These are phyloP conservation scores for Sander lucioperca DNA, from an alignment of 2,113 vertebrate genomes.

Conservation along the genomic window DNA sequence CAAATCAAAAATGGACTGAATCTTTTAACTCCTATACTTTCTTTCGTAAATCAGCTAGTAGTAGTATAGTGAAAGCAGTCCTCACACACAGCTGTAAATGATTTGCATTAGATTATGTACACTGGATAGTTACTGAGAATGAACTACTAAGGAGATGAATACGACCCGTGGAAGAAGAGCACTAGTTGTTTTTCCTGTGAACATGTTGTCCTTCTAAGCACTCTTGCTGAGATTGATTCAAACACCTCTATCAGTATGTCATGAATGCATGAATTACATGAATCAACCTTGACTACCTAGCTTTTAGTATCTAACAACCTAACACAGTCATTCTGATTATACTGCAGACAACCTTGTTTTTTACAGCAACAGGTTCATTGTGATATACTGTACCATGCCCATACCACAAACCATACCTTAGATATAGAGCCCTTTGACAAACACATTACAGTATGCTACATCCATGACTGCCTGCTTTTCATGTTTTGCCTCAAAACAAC, in stretches of 20 bases:
- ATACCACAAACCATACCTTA: conserved; percentile 21
- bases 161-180: conserved; percentile 13
- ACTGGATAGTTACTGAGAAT: conserved; percentile 31
- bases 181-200: conserved; percentile 11
- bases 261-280: too few relatives aligned
- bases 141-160: conserved; percentile 29
- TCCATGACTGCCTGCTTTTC: conserved; percentile 54
- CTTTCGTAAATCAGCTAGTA: background rate
- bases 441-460: conserved; percentile 60
- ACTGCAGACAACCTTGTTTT: conserved; percentile 36
- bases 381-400: conserved; percentile 35
- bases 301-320: conserved; percentile 21
- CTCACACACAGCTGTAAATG: conserved; percentile 28
- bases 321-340: conserved; percentile 48
- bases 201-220: conserved; percentile 17
- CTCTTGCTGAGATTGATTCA: conserved; percentile 19
- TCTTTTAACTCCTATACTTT: background rate
- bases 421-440: conserved; percentile 67
- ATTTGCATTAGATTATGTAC: conserved; percentile 68
- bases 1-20: conserved; percentile 22
- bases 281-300: conserved; percentile 29
- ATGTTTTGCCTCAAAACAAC: conserved; percentile 47
- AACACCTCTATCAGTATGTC: conserved; percentile 36
- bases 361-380: conserved; percentile 30
- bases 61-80: conserved; percentile 11